phyloP scores from a whole-genome alignment of 2,113 vertebrate species.

The Vicugna pacos region DNA sequence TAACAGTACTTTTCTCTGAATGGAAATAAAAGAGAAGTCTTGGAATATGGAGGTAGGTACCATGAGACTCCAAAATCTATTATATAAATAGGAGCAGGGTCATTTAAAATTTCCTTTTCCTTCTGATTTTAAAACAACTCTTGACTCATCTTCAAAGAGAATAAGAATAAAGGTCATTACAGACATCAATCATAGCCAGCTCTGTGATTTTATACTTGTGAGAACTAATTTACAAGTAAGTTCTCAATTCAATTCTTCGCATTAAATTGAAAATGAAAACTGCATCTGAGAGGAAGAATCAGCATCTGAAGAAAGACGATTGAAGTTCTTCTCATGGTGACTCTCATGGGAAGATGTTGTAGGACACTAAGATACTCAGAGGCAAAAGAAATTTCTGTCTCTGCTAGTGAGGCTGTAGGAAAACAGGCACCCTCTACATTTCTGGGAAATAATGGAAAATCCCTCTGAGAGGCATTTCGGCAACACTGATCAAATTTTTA shows the following conservation, averaged over 20 bases:
- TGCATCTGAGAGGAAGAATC: not conserved
- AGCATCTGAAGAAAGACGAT: not conserved
- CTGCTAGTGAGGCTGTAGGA: not conserved
- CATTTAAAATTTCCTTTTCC: not conserved
- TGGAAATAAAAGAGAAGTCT: not conserved
- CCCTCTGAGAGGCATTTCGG: not conserved
- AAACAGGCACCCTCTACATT: not conserved
- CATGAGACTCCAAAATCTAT: not conserved
- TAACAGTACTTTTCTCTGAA: not conserved
- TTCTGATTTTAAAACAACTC: slow-evolving; percentile 39
- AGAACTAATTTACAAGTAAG: slow-evolving; percentile 46
- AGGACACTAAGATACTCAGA: not conserved
- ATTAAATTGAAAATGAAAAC: slow-evolving; percentile 11
- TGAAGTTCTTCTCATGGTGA: not conserved
- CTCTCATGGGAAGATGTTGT: not conserved
- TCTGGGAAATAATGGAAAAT: not conserved
- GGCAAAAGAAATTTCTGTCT: not conserved
- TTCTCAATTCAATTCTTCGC: not conserved
- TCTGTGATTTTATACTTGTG: not conserved
- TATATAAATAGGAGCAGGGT: not conserved
- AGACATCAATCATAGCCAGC: not conserved
- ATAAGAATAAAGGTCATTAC: not conserved
- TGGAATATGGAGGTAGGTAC: not conserved
- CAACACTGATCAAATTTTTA: not conserved
- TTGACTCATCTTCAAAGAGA: not conserved